These are phyloP conservation scores for Argya squamiceps DNA, from an alignment of 2,797 vertebrate species.

Conservation along the genomic window DNA sequence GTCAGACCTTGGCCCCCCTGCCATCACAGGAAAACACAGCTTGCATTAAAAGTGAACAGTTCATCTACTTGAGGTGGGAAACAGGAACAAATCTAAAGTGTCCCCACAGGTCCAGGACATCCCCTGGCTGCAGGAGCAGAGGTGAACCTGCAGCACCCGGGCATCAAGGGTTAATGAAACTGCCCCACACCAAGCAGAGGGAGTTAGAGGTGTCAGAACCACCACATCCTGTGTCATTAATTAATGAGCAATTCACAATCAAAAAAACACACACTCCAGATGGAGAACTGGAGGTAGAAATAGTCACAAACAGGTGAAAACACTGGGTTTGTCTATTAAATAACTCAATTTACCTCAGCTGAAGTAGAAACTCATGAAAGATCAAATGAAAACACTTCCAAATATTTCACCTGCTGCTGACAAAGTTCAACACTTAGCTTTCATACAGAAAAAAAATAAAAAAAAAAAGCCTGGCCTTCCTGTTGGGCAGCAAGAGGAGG, in stretches of 20 bases:
- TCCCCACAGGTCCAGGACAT: neutral
- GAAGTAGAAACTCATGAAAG: neutral
- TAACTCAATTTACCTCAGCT: neutral
- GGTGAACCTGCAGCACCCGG: rapidly evolving
- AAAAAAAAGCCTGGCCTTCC: neutral
- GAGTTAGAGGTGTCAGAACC: neutral
- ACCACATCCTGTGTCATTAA: neutral
- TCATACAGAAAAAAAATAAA: neutral
- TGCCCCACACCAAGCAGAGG: rapidly evolving
- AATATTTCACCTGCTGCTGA: neutral
- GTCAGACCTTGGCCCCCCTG: neutral
- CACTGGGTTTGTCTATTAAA: neutral
- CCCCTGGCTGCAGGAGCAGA: neutral
- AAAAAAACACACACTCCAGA: neutral
- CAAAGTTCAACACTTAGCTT: neutral
- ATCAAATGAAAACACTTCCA: neutral
- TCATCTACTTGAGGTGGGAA: rapidly evolving
- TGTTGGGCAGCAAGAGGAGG: neutral
- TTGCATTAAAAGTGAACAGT: neutral
- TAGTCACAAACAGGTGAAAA: neutral
- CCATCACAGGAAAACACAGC: neutral
- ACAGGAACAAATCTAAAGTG: neutral
- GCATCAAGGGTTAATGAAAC: neutral
- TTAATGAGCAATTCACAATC: neutral
- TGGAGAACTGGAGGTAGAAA: neutral